Evolutionary conservation across 2,113 vertebrate species (phyloP), one percentile per base, ranked within the genome.

Genomic region (Pteronura brasiliensis): DNA sequence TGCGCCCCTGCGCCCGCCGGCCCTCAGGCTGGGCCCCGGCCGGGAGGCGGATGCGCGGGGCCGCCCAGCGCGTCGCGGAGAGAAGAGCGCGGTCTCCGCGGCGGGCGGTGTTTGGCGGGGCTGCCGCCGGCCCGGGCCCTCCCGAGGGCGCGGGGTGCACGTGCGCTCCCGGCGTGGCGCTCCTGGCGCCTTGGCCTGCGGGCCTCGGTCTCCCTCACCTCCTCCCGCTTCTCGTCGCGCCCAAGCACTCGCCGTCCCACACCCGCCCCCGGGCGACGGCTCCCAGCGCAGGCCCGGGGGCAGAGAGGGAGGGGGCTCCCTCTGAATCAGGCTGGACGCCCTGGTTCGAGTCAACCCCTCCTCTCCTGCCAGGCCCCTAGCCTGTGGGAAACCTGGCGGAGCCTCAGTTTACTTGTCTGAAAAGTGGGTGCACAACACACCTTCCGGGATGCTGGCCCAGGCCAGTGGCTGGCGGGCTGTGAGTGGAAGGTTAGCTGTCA

Each of bases 71-170:
- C 12, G 63, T 63, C 83, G 77, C 18, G 74, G 72, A 21, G 87
- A 84, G 83, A 95, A 96, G 84, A 96, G 88, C 95, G 63, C 23
- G 7, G 80, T 13, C 47, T 18, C 4, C 61, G 85, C 31, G 13
- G 17, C 63, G 36, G 88, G 59, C 95, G 89, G 57, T 88, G 88
- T 88, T 93, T 93, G 96, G 76, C 74, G 96, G 93, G 67, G 67
- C 49, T 42, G 31, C 31, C 31, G 31, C 7, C 72, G 11, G 80
- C 27, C 47, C 6, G 17, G 52, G 59, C 9, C 23, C 67, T 49
- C 47, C 29, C 44, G 17, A 57, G 39, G 20, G 76, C 55, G 61
- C 1, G 49, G 36, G 79, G 55, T 27, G 39, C 90, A 84, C 44
- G n/a, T 93, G 85, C 36, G 21, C 49, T 61, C 36, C 14, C 4